These are phyloP conservation scores for Rallus limicola DNA, from an alignment of 2,113 vertebrate genomes.

Conservation along the genomic window DNA sequence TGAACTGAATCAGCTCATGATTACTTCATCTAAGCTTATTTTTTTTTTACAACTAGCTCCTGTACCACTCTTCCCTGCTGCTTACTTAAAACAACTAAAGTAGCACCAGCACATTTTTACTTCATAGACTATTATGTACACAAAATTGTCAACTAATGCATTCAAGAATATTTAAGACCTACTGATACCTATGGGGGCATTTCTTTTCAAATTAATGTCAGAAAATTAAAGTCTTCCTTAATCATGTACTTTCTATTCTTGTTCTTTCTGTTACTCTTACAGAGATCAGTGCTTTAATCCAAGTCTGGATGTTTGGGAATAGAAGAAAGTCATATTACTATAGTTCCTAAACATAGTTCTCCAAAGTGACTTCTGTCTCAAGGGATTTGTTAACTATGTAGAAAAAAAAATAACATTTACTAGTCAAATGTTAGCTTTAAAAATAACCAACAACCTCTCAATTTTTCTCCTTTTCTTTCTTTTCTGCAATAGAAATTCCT, in stretches of 20 bases:
- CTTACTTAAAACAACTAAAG: not conserved
- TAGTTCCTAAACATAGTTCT: not conserved
- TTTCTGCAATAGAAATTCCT: not conserved
- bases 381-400: not conserved
- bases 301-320: not conserved
- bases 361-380: not conserved
- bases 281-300: not conserved
- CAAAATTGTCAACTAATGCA: not conserved
- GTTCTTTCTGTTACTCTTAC: not conserved
- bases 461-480: not conserved
- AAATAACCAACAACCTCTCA: not conserved
- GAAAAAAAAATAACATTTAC: not conserved
- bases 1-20: not conserved
- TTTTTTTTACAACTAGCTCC: not conserved
- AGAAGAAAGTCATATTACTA: not conserved
- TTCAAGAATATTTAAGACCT: not conserved
- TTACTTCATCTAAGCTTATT: not conserved
- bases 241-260: accelerated
- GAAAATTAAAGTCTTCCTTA: not conserved
- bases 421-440: not conserved
- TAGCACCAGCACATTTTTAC: not conserved
- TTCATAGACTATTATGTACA: not conserved
- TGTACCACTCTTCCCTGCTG: not conserved
- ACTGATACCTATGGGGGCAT: not conserved
- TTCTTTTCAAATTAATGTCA: not conserved